Evolutionary conservation across 2,113 vertebrate species (phyloP).

Genomic region (Channa argus): DNA sequence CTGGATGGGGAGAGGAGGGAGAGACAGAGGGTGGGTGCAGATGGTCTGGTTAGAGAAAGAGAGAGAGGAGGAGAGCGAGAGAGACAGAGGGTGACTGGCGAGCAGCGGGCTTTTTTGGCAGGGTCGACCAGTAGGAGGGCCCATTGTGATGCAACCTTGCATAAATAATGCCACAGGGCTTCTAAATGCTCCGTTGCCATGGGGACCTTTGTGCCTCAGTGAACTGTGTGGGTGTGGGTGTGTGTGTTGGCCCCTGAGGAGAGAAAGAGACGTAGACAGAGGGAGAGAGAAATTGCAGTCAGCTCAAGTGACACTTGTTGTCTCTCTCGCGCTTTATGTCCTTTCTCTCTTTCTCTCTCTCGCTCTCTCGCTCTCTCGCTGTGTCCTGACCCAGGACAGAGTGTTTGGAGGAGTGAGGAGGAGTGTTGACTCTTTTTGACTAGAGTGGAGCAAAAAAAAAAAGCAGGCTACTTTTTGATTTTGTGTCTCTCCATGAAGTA

Average conservation of each 20-base stretch:
- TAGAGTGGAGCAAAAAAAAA: conserved; percentile 37
- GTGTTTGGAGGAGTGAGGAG: conserved; percentile 37
- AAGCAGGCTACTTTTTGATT: conserved; percentile 38
- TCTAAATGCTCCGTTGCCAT: conserved; percentile 92
- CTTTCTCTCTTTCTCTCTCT: conserved; percentile 53
- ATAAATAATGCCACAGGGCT: conserved; percentile 91
- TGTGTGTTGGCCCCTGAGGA: conserved; percentile 77
- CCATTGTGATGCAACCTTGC: conserved; percentile 92
- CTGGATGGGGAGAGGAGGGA: background rate
- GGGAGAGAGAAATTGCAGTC: conserved; percentile 50
- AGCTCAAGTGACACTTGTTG: conserved; percentile 80
- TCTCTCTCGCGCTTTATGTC: conserved; percentile 43
- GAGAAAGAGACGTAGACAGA: conserved; percentile 53
- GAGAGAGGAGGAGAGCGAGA: conserved; percentile 27
- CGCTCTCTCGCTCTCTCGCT: conserved; percentile 22
- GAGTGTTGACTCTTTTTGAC: conserved; percentile 44
- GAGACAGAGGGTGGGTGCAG: conserved; percentile 38
- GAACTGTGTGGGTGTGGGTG: conserved; percentile 83
- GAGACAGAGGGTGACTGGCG: conserved; percentile 67
- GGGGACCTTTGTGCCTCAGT: conserved; percentile 95
- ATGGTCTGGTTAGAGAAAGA: conserved; percentile 68
- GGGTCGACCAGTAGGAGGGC: conserved; percentile 86
- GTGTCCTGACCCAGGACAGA: conserved; percentile 64
- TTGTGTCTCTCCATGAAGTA: conserved; percentile 62
- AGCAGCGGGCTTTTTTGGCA: conserved; percentile 82